Base-by-base conservation (phyloP, 2,797 vertebrate genomes). In the Chloroceryle inda region DNA sequence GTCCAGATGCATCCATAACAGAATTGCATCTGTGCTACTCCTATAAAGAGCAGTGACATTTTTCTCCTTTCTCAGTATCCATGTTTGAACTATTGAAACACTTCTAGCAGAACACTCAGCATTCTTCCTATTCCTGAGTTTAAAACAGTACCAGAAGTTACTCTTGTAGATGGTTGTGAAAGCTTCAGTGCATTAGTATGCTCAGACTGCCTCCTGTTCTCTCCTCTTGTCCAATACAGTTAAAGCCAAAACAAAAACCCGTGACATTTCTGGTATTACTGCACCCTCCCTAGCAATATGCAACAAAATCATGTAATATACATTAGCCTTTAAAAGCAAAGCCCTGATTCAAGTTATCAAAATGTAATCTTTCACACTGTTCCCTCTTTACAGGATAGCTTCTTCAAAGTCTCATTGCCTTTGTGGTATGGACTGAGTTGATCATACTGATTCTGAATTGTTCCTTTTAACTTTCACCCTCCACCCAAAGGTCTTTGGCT, bases 301-400 rank as follows among this genome's bases (percentile, higher is more conserved):
- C 71, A 96, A 84, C 72, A 75, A 61, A 94, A 87, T 52, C 64
- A 31, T 9, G 18, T 64, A 79, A 88, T 45, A 68, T 27, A 67
- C 44, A 81, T 74, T 11, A 79, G 45, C n/a, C 44, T 89, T 77
- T 50, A 91, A 84, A 96, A 94, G 77, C 79, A 94, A 93, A 89
- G 58, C 72, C 71, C 69, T 31, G 69, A 94, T 88, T 86, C 78
- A 67, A 69, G 78, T 88, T 73, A 86, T 10, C 73, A 86, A 64
- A 82, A 66, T 10, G 38, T 31, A 66, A 75, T 87, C 73, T 74
- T 90, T 38, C 82, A 61, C 90, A 33, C 84, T 45, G 71, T 23
- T 88, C 59, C 58, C 75, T 85, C 73, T 89, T 87, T 35, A 74
- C 56, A 89, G 67, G 68, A 49, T 6, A 85, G 61, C 35, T 10